A percentile compares a stretch with the other conserved stretches of the same genome.
Evolutionary conservation across 2,113 vertebrate species (phyloP).

Genomic region (Tragelaphus scriptus): DNA sequence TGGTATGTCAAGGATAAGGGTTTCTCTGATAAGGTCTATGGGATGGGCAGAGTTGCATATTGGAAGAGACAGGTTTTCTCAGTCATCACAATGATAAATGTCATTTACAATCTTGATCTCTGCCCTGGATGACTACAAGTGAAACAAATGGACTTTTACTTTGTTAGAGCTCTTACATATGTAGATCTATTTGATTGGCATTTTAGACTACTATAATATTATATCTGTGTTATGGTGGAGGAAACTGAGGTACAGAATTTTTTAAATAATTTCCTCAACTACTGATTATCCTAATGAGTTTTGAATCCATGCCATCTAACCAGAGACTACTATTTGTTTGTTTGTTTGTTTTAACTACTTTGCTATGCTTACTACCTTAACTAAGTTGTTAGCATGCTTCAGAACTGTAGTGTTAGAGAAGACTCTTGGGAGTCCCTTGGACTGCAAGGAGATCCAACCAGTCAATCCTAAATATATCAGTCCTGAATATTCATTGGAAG

Average conservation of each 20-base stretch:
- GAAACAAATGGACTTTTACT: not conserved
- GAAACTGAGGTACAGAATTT: not conserved
- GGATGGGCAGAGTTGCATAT: not conserved
- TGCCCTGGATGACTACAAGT: not conserved
- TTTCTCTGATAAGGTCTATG: not conserved
- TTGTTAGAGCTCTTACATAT: not conserved
- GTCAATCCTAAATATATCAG: no score
- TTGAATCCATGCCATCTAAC: not conserved
- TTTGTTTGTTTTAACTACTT: not conserved
- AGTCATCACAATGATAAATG: not conserved
- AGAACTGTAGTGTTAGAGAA: no score
- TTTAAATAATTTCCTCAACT: not conserved
- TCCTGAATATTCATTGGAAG: no score
- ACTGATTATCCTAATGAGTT: not conserved
- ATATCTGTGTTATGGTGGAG: not conserved
- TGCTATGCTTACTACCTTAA: not conserved
- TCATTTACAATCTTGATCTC: not conserved
- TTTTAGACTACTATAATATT: not conserved
- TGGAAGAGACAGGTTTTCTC: not conserved
- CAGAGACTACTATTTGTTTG: not conserved
- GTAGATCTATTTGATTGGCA: not conserved
- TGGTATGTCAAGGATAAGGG: not conserved
- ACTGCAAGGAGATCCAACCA: no score
- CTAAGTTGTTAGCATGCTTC: not conserved
- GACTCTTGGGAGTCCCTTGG: no score